Conservation (phyloP, 2,888 invertebrate genomes). For the Cotesia congregata region DNA sequence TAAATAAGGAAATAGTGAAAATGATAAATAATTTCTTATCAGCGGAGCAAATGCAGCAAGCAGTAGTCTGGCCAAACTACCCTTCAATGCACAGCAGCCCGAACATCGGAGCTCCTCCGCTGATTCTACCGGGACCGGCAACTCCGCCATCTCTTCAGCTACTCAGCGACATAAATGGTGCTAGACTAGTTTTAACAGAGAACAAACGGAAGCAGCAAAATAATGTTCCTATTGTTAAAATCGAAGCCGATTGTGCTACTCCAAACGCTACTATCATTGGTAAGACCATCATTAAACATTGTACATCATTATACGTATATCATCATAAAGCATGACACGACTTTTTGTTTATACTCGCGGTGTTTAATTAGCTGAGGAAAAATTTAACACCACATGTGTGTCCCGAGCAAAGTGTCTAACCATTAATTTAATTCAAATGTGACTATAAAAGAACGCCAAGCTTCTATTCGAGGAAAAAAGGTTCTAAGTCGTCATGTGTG, state of each 20-base stretch:
- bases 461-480: too few relatives aligned
- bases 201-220: slow-evolving; percentile 74
- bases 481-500: too few relatives aligned
- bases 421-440: too few relatives aligned
- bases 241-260: slow-evolving; percentile 76
- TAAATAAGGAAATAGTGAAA: background rate
- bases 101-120: slow-evolving; percentile 69
- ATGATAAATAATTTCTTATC: background rate
- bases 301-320: background rate
- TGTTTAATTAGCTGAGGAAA: too few relatives aligned
- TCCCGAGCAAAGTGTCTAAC: too few relatives aligned
- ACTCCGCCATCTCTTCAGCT: slow-evolving; percentile 79
- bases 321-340: too few relatives aligned
- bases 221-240: slow-evolving; percentile 77
- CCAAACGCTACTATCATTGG: slow-evolving; percentile 65
- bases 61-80: slow-evolving; percentile 83
- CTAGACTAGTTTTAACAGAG: slow-evolving; percentile 77
- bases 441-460: too few relatives aligned
- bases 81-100: slow-evolving; percentile 68
- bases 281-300: slow-evolving; percentile 38
- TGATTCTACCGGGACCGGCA: slow-evolving; percentile 74
- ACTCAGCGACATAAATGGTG: slow-evolving; percentile 72
- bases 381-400: too few relatives aligned
- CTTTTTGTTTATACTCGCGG: too few relatives aligned
- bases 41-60: slow-evolving; percentile 79